These are phyloP conservation scores for Philopedon plagiatum DNA, from an alignment of 2,888 invertebrate species.

Conservation along the genomic window DNA sequence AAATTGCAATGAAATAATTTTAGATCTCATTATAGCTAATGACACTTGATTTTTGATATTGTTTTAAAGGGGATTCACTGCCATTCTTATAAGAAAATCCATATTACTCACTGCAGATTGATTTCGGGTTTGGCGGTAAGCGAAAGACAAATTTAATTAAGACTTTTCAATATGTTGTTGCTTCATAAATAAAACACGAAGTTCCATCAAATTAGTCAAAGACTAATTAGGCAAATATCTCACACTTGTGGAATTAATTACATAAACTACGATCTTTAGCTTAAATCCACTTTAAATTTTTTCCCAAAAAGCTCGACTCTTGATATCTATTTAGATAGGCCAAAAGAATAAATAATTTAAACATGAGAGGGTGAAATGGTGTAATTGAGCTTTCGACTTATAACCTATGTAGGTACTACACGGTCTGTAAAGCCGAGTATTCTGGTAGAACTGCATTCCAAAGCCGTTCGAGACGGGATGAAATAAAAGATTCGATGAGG, in stretches of 20 bases:
- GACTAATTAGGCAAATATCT: background rate
- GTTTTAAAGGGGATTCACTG: no score
- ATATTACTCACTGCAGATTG: no score
- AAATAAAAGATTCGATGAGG: constrained; percentile 56
- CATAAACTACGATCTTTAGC: constrained; percentile 31
- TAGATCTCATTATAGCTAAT: no score
- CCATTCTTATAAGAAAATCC: no score
- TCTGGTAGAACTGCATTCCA: constrained; percentile 59
- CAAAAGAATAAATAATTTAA: constrained; percentile 31
- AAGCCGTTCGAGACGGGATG: constrained; percentile 55
- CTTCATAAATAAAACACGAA: background rate
- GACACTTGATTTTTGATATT: no score
- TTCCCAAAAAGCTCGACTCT: constrained; percentile 21
- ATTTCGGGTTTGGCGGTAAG: no score
- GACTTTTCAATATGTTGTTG: no score
- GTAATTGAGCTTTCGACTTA: constrained; percentile 51
- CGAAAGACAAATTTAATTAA: no score
- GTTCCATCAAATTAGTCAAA: background rate
- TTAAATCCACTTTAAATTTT: constrained; percentile 17
- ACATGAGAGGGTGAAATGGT: constrained; percentile 46
- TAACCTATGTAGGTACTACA: constrained; percentile 47
- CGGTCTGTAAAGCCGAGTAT: constrained; percentile 47
- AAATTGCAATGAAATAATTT: no score
- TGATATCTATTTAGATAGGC: constrained; percentile 34
- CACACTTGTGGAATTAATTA: constrained; percentile 18